Base-by-base conservation (phyloP, 2,888 invertebrate genomes). In the Camponotus fellah region DNA sequence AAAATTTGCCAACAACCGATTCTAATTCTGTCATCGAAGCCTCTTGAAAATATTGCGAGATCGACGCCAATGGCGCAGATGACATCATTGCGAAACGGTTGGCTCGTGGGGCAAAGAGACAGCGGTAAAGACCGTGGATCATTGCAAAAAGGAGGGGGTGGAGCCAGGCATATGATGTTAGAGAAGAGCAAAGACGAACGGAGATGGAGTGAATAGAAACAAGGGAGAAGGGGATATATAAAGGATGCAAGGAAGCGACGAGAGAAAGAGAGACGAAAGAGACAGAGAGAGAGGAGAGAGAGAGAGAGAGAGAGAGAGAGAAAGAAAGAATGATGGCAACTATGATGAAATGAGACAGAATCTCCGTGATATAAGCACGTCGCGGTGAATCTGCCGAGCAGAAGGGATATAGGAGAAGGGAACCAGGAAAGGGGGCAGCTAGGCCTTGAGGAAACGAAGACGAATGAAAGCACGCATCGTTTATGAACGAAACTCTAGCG, bases 71-170 rank as follows among this genome's bases (percentile, higher is more conserved):
- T 90, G 90, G 65, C 85, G 87, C 65, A 90, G 91, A 92, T 92
- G 92, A 92, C 92, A 92, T 92, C 92, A 92, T 89, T 91, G 90
- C 88, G 87, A 88, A 89, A 91, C 86, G 85, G 87, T 82, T 74
- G 85, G 85, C 62, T 68, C 43, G 43, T 49, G 58, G 77, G 60
- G 69, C 81, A 60, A 69, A 79, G 84, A 85, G 86, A 81, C 79
- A 88, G 85, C 88, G 84, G 85, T 88, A 83, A 89, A 88, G 88
- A 88, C 86, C 87, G 83, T 82, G 89, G 89, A 89, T 87, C 83
- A 86, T 79, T 72, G 77, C 60, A 85, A 84, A 72, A 56, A 85
- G 34, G 86, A 80, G 82, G 86, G 85, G 80, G 81, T 58, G 69
- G 85, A 84, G 14, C 21, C 69, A 68, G 82, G 77, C 65, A 34